Evolutionary conservation across 2,113 vertebrate genomes (phyloP).

Genomic region (Amphilophus citrinellus): DNA sequence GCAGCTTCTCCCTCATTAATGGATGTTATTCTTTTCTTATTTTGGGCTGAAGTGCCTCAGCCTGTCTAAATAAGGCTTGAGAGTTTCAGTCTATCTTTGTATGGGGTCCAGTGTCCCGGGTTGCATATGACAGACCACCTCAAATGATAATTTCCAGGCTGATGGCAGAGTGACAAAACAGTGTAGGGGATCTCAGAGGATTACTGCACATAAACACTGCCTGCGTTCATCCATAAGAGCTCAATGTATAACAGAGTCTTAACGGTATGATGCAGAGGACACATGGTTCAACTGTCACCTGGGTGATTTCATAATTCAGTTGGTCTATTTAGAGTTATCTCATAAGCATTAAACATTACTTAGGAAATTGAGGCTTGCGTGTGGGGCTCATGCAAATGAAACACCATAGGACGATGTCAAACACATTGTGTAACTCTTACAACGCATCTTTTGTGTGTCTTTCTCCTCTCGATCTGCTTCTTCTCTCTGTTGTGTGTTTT

Average conservation of each 20-base stretch:
- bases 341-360: slow-evolving; percentile 50
- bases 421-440: neutral
- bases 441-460: neutral
- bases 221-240: slow-evolving; percentile 27
- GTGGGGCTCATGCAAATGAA: neutral
- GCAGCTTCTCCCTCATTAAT: slow-evolving; percentile 12
- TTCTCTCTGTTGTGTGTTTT: neutral
- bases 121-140: slow-evolving; percentile 14
- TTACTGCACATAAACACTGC: slow-evolving; percentile 65
- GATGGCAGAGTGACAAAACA: slow-evolving; percentile 33
- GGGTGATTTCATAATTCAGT: slow-evolving; percentile 39
- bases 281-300: slow-evolving; percentile 1
- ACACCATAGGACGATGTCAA: neutral
- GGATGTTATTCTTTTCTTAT: neutral
- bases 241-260: neutral
- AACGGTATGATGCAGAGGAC: neutral
- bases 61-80: slow-evolving; percentile 59
- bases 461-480: neutral
- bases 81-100: slow-evolving; percentile 11
- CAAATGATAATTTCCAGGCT: slow-evolving; percentile 51
- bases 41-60: neutral
- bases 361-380: neutral
- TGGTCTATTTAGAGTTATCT: slow-evolving; percentile 23
- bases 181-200: slow-evolving; percentile 19
- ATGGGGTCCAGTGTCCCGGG: neutral